Conservation (phyloP, 2,113 vertebrate genomes). For the Semnopithecus entellus region DNA sequence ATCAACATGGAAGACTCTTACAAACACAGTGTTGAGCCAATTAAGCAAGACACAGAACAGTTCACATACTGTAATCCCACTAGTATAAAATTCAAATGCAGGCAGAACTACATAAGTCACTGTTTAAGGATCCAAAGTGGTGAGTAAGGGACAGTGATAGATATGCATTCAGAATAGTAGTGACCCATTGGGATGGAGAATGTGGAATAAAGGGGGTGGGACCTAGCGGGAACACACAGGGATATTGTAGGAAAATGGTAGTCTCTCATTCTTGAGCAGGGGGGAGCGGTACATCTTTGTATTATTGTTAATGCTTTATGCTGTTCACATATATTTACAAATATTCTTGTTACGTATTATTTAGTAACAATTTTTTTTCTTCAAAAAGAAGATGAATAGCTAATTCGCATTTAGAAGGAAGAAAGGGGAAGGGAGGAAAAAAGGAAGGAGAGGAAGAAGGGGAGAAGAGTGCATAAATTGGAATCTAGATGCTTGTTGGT, state of each 20-base stretch:
- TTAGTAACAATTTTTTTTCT: neutral
- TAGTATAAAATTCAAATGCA: neutral
- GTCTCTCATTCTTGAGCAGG: neutral
- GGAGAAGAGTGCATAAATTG: neutral
- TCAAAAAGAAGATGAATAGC: neutral
- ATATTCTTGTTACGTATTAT: neutral
- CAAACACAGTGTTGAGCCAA: neutral
- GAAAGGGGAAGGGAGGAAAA: neutral
- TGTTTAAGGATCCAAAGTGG: neutral
- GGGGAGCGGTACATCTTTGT: neutral
- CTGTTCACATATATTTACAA: neutral
- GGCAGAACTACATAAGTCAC: neutral
- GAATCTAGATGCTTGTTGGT: neutral
- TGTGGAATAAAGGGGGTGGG: neutral
- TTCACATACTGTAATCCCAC: neutral
- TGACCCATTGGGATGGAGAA: neutral
- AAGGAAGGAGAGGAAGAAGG: too few species aligned
- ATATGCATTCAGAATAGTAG: neutral
- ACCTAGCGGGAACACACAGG: neutral
- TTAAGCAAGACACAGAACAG: neutral
- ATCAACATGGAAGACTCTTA: neutral
- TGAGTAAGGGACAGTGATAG: neutral
- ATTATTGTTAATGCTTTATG: neutral
- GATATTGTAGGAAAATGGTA: neutral
- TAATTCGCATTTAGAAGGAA: constrained; percentile 14